Evolutionary conservation across 2,797 vertebrate genomes (phyloP).

Genomic region (Malacoraja senta): DNA sequence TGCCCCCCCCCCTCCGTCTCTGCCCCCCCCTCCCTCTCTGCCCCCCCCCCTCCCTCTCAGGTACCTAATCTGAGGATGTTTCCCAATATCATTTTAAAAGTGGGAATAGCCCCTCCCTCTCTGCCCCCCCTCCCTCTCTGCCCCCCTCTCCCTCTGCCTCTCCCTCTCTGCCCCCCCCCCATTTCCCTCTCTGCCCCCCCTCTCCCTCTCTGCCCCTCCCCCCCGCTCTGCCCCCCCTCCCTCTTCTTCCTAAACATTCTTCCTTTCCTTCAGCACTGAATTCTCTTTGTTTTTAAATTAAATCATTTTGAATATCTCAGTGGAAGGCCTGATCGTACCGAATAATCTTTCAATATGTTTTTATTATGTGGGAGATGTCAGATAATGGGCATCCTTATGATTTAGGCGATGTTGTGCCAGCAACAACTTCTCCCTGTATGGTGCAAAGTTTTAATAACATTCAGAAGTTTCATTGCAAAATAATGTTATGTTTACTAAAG

Average conservation of each 20-base stretch:
- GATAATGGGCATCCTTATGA: not conserved
- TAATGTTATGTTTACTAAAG: not conserved
- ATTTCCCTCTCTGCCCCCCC: no score
- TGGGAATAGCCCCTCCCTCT: fast-evolving
- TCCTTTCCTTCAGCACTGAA: not conserved
- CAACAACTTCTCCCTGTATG: not conserved
- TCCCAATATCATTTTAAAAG: no score
- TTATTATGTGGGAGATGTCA: not conserved
- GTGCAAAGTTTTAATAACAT: not conserved
- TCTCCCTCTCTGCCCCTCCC: no score
- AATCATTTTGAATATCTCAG: not conserved
- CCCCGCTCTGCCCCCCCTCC: no score
- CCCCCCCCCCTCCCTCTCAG: no score
- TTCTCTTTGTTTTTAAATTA: not conserved
- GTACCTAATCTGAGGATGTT: no score
- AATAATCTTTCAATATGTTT: not conserved
- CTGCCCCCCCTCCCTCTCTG: no score
- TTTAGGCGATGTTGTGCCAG: not conserved
- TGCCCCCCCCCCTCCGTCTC: no score
- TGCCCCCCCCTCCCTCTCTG: no score
- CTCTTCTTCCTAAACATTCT: no score
- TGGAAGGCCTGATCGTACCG: not conserved
- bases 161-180: no score
- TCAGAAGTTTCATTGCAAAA: not conserved
- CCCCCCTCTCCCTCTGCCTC: no score